phyloP scores from a whole-genome alignment of 2,797 vertebrate species.

The Rhodeus uyekii region DNA sequence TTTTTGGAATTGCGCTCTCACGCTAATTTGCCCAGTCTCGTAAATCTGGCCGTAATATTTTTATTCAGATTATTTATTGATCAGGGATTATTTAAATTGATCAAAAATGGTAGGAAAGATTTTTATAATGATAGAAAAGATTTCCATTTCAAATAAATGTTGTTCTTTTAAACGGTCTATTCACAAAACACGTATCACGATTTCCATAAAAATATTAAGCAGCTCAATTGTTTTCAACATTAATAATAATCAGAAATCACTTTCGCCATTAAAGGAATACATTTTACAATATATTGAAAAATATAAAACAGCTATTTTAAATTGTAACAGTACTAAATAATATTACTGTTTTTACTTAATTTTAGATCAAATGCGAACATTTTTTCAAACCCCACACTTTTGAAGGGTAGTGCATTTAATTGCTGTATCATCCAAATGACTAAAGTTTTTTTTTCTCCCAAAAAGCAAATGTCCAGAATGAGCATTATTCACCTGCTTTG shows the following conservation, averaged over 20 bases:
- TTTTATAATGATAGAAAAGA: not conserved
- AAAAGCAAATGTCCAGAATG: not conserved
- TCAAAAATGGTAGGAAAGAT: not conserved
- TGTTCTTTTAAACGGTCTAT: not conserved
- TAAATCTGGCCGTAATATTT: too few species aligned
- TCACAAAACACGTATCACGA: too few species aligned
- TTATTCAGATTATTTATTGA: too few species aligned
- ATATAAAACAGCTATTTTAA: too few species aligned
- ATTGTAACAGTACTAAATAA: not conserved
- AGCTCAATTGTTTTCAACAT: too few species aligned
- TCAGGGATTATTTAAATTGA: not conserved
- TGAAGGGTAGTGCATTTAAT: not conserved
- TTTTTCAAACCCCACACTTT: not conserved
- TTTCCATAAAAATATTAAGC: too few species aligned
- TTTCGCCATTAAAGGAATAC: too few species aligned
- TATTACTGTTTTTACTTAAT: not conserved
- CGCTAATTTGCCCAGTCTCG: too few species aligned
- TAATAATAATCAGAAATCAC: too few species aligned
- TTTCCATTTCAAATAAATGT: not conserved
- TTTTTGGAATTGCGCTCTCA: too few species aligned
- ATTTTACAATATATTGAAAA: too few species aligned
- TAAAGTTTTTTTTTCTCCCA: not conserved
- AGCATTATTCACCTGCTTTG: not conserved
- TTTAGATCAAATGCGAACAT: not conserved
- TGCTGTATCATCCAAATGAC: not conserved